Base-by-base conservation (phyloP, 2,888 invertebrate species). In the Auanema sp. region DNA sequence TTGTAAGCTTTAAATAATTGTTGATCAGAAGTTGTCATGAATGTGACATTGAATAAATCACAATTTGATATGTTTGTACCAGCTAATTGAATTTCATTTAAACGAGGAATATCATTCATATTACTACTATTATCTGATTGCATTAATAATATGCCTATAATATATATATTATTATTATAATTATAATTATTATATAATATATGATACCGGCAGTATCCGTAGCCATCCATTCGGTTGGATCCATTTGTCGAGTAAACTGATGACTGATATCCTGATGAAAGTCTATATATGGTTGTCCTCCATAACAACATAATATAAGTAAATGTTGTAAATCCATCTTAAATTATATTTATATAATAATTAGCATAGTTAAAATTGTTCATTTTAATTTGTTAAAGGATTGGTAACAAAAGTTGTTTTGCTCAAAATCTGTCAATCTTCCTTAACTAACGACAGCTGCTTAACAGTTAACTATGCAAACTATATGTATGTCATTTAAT, bases 11-110 rank as follows among this genome's bases (percentile, higher is more conserved):
- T 64, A 25, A 66, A 72, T 21, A 70, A 25, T 1, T 53, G 25
- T 42, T 72, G 72, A 58, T 72, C 72, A 0, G 66, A 60, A 18
- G 69, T 23, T 43, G 66, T 66, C 23, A 62, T 63, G 57, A 72
- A 72, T 8, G 69, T 72, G 25, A 72, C 69, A 52, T 72, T 72
- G 66, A 50, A 72, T 25, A 70, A 25, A 49, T 68, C 62, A 52
- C 72, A 72, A 21, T 62, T 44, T 23, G 57, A 57, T 49, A 62
- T 43, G 42, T 51, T 25, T 44, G 51, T 44, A 41, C 62, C 62
- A n/a, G 62, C 57, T 11, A 44, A 41, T 18, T 24, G 62, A 18
- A 62, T 51, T 44, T 43, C 51, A 42, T 62, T 57, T n/a, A 49
- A 41, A 14, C 57, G 50, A 10, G 62, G 62, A 21, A 62, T 57